phyloP scores from a whole-genome alignment of 2,888 invertebrate genomes.

The Allacma fusca region DNA sequence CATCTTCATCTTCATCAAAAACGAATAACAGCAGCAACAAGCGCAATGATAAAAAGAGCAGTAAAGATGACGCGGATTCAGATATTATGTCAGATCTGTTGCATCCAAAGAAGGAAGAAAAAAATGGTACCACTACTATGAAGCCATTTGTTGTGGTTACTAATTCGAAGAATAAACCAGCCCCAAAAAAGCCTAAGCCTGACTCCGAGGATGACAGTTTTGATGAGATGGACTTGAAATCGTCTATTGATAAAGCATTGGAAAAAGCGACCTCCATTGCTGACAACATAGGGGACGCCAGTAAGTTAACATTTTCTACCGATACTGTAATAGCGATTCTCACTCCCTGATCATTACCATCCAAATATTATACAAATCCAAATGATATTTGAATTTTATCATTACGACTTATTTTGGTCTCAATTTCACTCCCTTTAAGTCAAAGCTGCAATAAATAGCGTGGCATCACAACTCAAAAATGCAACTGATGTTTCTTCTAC shows the following conservation, averaged over 20 bases:
- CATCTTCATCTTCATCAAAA: not conserved
- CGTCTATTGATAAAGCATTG: constrained; percentile 8
- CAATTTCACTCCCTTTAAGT: too few species aligned
- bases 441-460: constrained; percentile 34
- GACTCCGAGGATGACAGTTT: too few species aligned
- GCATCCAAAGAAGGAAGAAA: not conserved
- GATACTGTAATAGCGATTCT: too few species aligned
- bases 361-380: too few species aligned
- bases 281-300: constrained; percentile 18
- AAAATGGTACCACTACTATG: not conserved
- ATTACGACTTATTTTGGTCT: too few species aligned
- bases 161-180: not conserved
- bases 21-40: not conserved
- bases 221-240: constrained; percentile 10
- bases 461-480: constrained; percentile 17
- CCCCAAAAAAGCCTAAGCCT: too few species aligned
- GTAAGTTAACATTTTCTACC: constrained; percentile 20
- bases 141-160: constrained; percentile 15
- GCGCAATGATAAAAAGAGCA: too few species aligned
- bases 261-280: constrained; percentile 20
- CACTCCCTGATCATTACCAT: too few species aligned
- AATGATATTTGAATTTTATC: too few species aligned
- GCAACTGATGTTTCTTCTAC: too few species aligned
- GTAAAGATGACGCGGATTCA: constrained; percentile 11
- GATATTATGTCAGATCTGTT: constrained; percentile 20